phyloP scores from a whole-genome alignment of 2,888 invertebrate species.

The Caenorhabditis uteleia region DNA sequence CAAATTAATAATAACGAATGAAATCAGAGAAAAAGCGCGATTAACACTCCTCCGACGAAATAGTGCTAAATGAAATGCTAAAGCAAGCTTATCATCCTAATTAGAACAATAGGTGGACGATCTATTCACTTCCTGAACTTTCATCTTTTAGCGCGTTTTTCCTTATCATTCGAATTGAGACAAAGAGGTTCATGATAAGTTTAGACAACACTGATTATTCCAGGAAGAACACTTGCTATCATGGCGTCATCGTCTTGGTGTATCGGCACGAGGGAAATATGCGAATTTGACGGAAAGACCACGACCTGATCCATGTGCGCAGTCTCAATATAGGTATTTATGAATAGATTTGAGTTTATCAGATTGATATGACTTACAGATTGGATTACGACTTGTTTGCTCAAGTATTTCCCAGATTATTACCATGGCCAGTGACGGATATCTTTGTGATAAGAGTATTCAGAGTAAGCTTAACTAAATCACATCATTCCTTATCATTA shows the following conservation, averaged over 20 bases:
- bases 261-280: slow-evolving; percentile 39
- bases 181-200: neutral
- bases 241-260: slow-evolving; percentile 58
- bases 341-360: slow-evolving; percentile 3
- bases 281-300: slow-evolving; percentile 53
- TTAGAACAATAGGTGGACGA: too few species aligned
- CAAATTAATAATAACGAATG: too few species aligned
- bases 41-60: too few species aligned
- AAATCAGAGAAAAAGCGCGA: too few species aligned
- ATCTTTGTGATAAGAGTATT: slow-evolving; percentile 86
- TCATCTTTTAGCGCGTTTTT: slow-evolving; percentile 16
- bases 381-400: slow-evolving; percentile 90
- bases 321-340: slow-evolving; percentile 76
- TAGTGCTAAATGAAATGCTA: too few species aligned
- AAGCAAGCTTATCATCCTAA: too few species aligned
- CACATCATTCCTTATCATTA: neutral
- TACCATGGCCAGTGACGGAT: slow-evolving; percentile 87
- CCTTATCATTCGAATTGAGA: neutral
- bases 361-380: too few species aligned
- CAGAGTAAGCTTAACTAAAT: slow-evolving; percentile 76
- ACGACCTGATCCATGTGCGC: slow-evolving; percentile 60
- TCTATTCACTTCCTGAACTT: too few species aligned
- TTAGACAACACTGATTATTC: slow-evolving; percentile 12
- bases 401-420: slow-evolving; percentile 83
- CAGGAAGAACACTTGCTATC: slow-evolving; percentile 80